Conservation (phyloP, 2,113 vertebrate genomes). For the Coregonus clupeaformis region DNA sequence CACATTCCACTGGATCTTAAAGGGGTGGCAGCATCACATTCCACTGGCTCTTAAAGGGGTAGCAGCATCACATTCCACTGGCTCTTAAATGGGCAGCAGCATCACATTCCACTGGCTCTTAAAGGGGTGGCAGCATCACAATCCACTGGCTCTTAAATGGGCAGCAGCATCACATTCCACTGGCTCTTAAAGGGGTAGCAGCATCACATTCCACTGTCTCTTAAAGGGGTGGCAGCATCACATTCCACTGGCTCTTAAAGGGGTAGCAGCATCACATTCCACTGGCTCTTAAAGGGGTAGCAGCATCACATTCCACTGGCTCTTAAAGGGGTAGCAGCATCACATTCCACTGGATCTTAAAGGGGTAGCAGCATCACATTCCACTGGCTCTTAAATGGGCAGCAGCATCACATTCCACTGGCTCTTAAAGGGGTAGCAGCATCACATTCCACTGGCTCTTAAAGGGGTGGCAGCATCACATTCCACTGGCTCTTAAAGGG, state of each 20-base stretch:
- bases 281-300: background rate
- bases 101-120: background rate
- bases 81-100: conserved; percentile 1
- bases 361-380: background rate
- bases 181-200: background rate
- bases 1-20: background rate
- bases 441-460: background rate
- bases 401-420: too few species aligned
- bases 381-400: background rate
- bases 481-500: background rate
- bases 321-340: background rate
- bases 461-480: background rate
- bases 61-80: too few species aligned
- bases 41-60: background rate
- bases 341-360: background rate
- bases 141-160: background rate
- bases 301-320: background rate
- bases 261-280: too few species aligned
- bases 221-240: background rate
- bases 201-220: background rate
- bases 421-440: conserved; percentile 1
- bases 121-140: background rate
- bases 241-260: background rate
- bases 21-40: background rate
- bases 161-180: too few species aligned